phyloP scores from a whole-genome alignment of 2,888 invertebrate genomes.

The Heliconius sara region DNA sequence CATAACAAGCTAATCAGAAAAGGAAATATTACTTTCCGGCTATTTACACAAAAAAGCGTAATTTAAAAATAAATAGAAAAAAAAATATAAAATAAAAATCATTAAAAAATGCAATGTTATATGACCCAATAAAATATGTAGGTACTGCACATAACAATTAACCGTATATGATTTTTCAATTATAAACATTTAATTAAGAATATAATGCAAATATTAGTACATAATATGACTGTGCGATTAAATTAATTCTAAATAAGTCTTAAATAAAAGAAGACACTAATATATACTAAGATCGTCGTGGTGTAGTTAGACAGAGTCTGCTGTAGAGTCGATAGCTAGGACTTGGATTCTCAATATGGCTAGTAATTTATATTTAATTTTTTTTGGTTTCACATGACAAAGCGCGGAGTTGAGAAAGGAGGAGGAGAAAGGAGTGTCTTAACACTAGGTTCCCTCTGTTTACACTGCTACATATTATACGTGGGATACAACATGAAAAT shows the following conservation, averaged over 20 bases:
- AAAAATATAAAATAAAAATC: neutral
- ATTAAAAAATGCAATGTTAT: neutral
- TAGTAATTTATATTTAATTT: neutral
- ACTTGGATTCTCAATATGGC: neutral
- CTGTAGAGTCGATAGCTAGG: neutral
- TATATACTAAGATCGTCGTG: neutral
- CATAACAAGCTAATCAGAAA: slow-evolving; percentile 20
- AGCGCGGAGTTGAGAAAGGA: no score
- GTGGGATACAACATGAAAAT: no score
- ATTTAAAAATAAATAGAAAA: neutral
- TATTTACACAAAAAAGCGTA: neutral
- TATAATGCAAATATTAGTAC: no score
- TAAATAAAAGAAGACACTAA: neutral
- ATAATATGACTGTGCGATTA: neutral
- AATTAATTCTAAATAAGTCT: neutral
- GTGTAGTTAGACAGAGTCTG: neutral
- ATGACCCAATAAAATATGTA: neutral
- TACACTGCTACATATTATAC: no score
- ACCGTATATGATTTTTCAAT: neutral
- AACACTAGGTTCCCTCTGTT: no score
- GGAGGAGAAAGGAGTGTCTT: no score
- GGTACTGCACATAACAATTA: neutral
- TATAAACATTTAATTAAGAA: neutral
- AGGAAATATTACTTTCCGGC: neutral
- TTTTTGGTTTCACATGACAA: no score